Percentiles rank a stretch among this genome's conserved stretches.
These are phyloP conservation scores for Protobothrops mucrosquamatus DNA, from an alignment of 2,113 vertebrate species.

Conservation along the genomic window DNA sequence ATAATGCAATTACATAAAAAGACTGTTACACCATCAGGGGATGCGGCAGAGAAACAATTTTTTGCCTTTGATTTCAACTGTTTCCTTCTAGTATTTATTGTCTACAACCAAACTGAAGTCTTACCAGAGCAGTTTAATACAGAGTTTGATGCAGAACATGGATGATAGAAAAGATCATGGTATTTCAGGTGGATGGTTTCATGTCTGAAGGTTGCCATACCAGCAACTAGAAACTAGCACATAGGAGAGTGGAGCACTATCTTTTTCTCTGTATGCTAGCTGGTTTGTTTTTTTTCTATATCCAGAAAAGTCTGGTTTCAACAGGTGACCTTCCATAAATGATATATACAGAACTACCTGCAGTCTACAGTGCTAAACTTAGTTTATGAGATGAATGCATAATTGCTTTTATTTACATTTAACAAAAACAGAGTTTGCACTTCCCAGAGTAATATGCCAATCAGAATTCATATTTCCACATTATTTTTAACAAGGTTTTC, in stretches of 20 bases:
- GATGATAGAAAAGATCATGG: neutral
- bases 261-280: neutral
- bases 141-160: neutral
- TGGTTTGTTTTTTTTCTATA: neutral
- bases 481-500: neutral
- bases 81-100: neutral
- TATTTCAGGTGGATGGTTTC: neutral
- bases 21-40: constrained; percentile 18
- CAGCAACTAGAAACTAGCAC: neutral
- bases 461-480: neutral
- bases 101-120: neutral
- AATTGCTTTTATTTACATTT: neutral
- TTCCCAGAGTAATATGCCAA: neutral
- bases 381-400: neutral
- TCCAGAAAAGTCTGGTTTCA: neutral
- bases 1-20: constrained; percentile 33
- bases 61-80: neutral
- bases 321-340: neutral
- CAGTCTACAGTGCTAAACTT: neutral
- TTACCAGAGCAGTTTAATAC: neutral
- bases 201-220: neutral
- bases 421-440: neutral
- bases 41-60: constrained; percentile 23
- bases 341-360: neutral
- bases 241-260: neutral